A percentile compares a stretch with the other conserved stretches of the same genome.
Conservation (phyloP, 1,140 invertebrate species). For the Amyelois transitella region DNA sequence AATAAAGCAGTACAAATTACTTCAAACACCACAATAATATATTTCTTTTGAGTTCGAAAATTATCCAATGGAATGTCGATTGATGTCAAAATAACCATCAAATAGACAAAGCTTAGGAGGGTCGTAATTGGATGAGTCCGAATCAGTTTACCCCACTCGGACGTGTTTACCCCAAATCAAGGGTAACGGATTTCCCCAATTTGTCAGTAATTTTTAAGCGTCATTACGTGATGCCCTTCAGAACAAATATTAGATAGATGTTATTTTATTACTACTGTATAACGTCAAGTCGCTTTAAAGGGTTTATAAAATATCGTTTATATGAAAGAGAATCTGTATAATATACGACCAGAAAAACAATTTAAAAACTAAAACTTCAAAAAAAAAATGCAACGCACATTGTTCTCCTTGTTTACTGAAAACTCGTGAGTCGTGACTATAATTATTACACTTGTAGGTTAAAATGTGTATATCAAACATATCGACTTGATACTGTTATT, state of each 20-base stretch:
- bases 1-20: no score
- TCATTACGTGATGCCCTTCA: background rate
- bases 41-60: background rate
- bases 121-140: conserved; percentile 66
- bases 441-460: no score
- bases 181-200: conserved; percentile 49
- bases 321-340: no score
- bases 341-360: no score
- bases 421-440: no score
- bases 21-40: background rate
- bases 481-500: no score
- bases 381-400: no score
- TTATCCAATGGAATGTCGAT: background rate
- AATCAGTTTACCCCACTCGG: conserved; percentile 70
- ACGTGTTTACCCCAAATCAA: conserved; percentile 65
- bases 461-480: no score
- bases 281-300: background rate
- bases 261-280: no score
- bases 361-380: no score
- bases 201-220: conserved; percentile 34
- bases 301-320: background rate
- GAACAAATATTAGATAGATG: background rate
- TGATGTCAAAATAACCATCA: conserved; percentile 20
- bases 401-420: no score
- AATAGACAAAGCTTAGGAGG: conserved; percentile 22